A percentile compares a stretch with the other conserved stretches of the same genome.
Conservation (phyloP, 2,797 vertebrate genomes). For the Betta splendens region DNA sequence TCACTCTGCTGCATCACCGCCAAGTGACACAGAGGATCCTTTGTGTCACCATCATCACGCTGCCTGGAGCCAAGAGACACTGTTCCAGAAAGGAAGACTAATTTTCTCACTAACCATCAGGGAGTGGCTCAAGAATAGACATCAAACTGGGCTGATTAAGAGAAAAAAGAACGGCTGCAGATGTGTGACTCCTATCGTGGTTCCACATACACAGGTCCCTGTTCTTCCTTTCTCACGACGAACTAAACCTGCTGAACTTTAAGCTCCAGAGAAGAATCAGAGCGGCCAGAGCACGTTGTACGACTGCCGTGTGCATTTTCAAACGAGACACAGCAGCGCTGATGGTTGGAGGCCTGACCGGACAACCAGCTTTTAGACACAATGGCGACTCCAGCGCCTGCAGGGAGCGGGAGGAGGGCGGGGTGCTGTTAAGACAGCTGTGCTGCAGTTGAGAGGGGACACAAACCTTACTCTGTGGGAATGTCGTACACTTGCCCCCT, state of each 20-base stretch:
- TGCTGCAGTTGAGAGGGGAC: conserved; percentile 63
- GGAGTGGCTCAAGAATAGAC: conserved; percentile 78
- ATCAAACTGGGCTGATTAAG: conserved; percentile 79
- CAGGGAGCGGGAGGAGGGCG: conserved; percentile 47
- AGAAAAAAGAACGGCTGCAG: conserved; percentile 67
- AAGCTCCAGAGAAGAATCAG: conserved; percentile 9
- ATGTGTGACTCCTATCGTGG: conserved; percentile 53
- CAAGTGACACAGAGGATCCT: conserved; percentile 74
- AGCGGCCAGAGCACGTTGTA: conserved; percentile 32
- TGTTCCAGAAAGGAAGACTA: conserved; percentile 73
- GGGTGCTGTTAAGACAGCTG: conserved; percentile 75
- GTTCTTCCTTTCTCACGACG: conserved; percentile 29
- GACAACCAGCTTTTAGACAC: conserved; percentile 53
- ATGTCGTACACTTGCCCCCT: conserved; percentile 34
- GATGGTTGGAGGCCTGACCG: conserved; percentile 32
- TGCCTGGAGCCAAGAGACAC: conserved; percentile 74
- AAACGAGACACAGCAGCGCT: conserved; percentile 18
- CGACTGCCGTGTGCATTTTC: conserved; percentile 20
- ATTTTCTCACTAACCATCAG: conserved; percentile 73
- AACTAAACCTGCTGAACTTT: conserved; percentile 30
- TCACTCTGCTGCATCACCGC: conserved; percentile 67
- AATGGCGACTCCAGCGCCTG: conserved; percentile 37
- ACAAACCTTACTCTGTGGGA: conserved; percentile 55
- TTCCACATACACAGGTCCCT: neutral
- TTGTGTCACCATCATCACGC: conserved; percentile 72